A percentile compares a stretch with the other conserved stretches of the same genome.
Conservation (phyloP, 2,113 vertebrate genomes). For the Leptobrachium leishanense region DNA sequence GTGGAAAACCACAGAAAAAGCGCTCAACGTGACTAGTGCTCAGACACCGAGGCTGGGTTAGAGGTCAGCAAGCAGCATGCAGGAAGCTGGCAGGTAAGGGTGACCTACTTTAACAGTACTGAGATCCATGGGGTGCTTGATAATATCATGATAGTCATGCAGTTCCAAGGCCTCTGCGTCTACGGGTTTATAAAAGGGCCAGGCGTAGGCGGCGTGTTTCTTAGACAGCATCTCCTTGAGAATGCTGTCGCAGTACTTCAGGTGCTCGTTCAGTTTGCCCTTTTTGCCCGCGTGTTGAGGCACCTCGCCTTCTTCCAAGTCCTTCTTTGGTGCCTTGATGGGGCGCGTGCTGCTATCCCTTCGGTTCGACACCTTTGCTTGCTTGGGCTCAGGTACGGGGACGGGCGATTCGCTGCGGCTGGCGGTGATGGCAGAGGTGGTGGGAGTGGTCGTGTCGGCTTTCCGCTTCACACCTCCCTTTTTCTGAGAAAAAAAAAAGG, state of each 20-base stretch:
- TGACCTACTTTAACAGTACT: conserved; percentile 87
- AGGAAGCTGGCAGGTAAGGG: background rate
- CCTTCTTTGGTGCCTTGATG: conserved; percentile 82
- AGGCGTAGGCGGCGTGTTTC: conserved; percentile 87
- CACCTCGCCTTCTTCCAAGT: conserved; percentile 73
- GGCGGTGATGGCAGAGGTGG: conserved; percentile 86
- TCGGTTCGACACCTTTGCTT: conserved; percentile 75
- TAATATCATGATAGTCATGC: conserved; percentile 94
- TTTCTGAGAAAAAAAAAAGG: conserved; percentile 66
- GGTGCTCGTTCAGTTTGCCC: conserved; percentile 75
- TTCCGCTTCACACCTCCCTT: conserved; percentile 93
- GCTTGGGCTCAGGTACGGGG: conserved; percentile 72
- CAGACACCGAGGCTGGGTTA: no score
- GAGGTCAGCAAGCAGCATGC: background rate
- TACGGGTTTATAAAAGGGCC: conserved; percentile 97
- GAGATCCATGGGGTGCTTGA: conserved; percentile 98
- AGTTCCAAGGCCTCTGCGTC: conserved; percentile 87
- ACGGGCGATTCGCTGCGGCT: conserved; percentile 74
- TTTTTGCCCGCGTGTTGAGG: conserved; percentile 68
- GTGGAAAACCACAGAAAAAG: background rate
- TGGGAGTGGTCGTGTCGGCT: conserved; percentile 94
- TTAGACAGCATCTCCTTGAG: conserved; percentile 93
- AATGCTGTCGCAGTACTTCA: conserved; percentile 85
- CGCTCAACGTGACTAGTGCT: background rate
- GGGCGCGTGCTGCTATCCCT: conserved; percentile 74